Evolutionary conservation across 1,140 invertebrate genomes (phyloP).

Genomic region (Drosophila kanapiae): DNA sequence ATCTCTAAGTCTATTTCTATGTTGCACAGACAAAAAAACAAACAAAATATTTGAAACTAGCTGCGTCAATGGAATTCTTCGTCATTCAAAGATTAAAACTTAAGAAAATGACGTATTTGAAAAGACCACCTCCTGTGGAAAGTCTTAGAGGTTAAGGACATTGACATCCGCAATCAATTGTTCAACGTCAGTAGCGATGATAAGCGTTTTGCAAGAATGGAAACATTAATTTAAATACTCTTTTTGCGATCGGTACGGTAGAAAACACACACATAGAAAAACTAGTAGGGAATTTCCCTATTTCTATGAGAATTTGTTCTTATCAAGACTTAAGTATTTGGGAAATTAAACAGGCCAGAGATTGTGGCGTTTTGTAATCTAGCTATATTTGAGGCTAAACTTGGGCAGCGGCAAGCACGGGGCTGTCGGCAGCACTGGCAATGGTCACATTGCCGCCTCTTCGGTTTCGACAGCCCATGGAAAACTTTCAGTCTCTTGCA

Average conservation of each 20-base stretch:
- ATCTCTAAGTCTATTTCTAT: neutral
- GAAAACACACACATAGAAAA: neutral
- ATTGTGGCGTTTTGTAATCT: neutral
- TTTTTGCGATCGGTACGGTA: neutral
- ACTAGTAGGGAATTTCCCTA: neutral
- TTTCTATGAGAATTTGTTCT: neutral
- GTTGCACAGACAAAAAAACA: neutral
- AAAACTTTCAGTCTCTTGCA: constrained; percentile 50
- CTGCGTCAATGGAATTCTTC: neutral
- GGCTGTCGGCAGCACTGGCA: constrained; percentile 25
- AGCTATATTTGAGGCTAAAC: constrained; percentile 9
- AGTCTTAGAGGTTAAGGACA: constrained; percentile 25
- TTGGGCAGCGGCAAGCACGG: neutral
- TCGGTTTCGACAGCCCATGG: constrained; percentile 19
- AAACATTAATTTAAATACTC: too few relatives aligned
- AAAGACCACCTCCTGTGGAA: neutral
- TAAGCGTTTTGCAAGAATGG: constrained; percentile 2
- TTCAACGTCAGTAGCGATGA: neutral
- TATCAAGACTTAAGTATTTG: neutral
- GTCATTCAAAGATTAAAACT: constrained; percentile 3
- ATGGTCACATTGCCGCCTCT: constrained; percentile 42
- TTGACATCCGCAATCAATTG: constrained; percentile 5
- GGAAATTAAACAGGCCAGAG: neutral
- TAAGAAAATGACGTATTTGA: constrained; percentile 15
- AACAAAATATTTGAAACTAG: too few relatives aligned